Percentiles rank a stretch among this genome's conserved stretches.
These are phyloP conservation scores for Crypturellus tataupa DNA, from an alignment of 2,797 vertebrate species.

Conservation along the genomic window DNA sequence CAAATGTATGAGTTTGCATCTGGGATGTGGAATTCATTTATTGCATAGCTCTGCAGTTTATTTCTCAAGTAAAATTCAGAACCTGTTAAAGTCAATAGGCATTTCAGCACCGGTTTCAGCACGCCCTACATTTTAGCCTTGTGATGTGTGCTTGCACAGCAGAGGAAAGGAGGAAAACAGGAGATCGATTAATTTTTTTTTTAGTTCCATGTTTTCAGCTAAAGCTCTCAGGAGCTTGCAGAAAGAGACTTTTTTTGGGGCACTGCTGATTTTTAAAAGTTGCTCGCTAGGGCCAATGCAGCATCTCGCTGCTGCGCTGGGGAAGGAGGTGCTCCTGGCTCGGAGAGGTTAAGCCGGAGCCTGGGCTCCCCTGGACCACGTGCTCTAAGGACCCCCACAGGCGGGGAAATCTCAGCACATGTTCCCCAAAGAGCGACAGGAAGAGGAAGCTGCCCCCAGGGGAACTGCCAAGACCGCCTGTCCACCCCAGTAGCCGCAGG, in stretches of 20 bases:
- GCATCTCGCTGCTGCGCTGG: accelerated
- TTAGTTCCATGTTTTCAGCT: neutral
- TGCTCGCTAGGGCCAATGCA: neutral
- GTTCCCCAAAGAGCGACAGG: neutral
- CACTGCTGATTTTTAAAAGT: neutral
- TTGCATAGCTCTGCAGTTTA: neutral
- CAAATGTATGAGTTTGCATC: neutral
- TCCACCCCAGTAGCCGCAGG: neutral
- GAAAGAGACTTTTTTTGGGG: neutral
- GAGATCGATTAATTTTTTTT: neutral
- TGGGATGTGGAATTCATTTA: conserved; percentile 21
- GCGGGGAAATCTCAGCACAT: neutral
- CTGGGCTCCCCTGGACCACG: neutral
- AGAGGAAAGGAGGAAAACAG: neutral
- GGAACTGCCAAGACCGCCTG: neutral
- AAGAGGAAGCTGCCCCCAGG: neutral
- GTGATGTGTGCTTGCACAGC: neutral
- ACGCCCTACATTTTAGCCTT: neutral
- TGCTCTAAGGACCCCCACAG: neutral
- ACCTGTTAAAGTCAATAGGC: neutral
- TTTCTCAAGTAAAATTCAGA: conserved; percentile 18
- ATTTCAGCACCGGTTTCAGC: conserved; percentile 10
- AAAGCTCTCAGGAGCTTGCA: neutral
- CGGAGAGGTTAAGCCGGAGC: accelerated
- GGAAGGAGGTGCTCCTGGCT: neutral